A percentile compares a stretch with the other conserved stretches of the same genome.
phyloP scores from a whole-genome alignment of 2,797 vertebrate genomes.

The Synanceia verrucosa region DNA sequence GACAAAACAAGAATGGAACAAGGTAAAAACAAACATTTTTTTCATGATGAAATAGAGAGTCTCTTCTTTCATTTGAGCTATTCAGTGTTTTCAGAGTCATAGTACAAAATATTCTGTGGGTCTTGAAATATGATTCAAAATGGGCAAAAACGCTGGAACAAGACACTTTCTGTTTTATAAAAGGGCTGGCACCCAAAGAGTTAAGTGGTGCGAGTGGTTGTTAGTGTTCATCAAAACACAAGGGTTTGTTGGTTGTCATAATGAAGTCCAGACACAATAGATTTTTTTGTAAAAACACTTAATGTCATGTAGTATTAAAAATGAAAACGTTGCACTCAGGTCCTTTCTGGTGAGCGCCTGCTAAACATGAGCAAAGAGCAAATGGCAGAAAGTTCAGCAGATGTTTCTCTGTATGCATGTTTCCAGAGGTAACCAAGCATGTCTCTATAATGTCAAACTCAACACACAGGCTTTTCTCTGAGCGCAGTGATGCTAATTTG shows the following conservation, averaged over 20 bases:
- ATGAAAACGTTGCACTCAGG: neutral
- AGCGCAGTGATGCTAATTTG: constrained; percentile 34
- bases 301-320: constrained; percentile 2
- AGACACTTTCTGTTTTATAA: too few species aligned
- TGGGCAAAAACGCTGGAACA: too few species aligned
- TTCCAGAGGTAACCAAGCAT: constrained; percentile 22
- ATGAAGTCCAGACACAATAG: constrained; percentile 8
- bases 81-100: too few species aligned
- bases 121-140: too few species aligned
- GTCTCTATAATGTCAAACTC: constrained; percentile 12
- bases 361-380: neutral
- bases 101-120: too few species aligned
- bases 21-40: too few species aligned
- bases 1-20: too few species aligned
- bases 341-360: neutral
- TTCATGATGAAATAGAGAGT: too few species aligned
- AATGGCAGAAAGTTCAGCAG: constrained; percentile 14
- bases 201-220: neutral
- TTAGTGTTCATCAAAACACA: constrained; percentile 10
- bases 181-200: too few species aligned
- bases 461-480: constrained; percentile 5
- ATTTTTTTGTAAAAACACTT: neutral
- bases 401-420: constrained; percentile 6
- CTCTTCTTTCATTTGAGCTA: too few species aligned
- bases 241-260: neutral